Conservation (phyloP, 2,888 invertebrate species). For the Sminthurides aquaticus region DNA sequence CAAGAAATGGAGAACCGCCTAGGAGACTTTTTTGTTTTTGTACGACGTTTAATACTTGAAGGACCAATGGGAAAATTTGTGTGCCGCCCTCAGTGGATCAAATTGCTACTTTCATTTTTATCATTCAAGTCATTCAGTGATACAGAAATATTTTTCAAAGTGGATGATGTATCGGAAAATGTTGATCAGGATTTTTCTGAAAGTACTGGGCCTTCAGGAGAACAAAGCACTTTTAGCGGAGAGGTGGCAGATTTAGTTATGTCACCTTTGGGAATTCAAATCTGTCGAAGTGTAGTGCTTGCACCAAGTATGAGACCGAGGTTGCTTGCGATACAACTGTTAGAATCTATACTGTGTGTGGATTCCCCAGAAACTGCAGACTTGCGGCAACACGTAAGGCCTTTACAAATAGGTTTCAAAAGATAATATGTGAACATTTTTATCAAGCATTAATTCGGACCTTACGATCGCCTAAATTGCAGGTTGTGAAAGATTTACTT, state of each 20-base stretch:
- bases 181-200: neutral
- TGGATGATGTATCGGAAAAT: slow-evolving; percentile 14
- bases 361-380: slow-evolving; percentile 46
- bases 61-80: slow-evolving; percentile 49
- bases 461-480: slow-evolving; percentile 16
- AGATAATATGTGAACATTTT: neutral
- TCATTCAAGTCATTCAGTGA: slow-evolving; percentile 42
- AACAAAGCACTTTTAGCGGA: neutral
- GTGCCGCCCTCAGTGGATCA: slow-evolving; percentile 52
- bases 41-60: slow-evolving; percentile 52
- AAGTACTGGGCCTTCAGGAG: neutral
- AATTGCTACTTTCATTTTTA: slow-evolving; percentile 50
- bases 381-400: slow-evolving; percentile 48
- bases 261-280: slow-evolving; percentile 30
- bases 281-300: slow-evolving; percentile 37
- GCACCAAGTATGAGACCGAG: slow-evolving; percentile 50
- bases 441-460: slow-evolving; percentile 4
- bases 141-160: slow-evolving; percentile 37
- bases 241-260: neutral
- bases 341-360: slow-evolving; percentile 51
- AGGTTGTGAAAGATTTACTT: slow-evolving; percentile 53
- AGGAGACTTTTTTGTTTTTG: slow-evolving; percentile 54
- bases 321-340: slow-evolving; percentile 52
- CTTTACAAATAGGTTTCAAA: too few species aligned
- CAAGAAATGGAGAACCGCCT: slow-evolving; percentile 47